Evolutionary conservation across 2,888 invertebrate species (phyloP), one percentile per base, ranked within the genome.

Genomic region (Malthinus seriepunctatus): DNA sequence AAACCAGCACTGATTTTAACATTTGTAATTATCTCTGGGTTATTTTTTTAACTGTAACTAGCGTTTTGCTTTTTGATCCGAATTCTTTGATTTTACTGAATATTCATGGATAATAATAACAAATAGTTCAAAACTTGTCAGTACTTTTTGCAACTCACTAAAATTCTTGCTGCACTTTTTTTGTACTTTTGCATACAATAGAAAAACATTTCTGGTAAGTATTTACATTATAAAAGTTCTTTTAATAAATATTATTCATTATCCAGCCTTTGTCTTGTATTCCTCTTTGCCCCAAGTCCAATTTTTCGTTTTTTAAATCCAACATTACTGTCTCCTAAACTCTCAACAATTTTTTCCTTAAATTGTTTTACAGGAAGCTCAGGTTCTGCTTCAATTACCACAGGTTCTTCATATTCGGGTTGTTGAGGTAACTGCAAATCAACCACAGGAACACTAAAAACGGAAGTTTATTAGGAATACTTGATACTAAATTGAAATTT

Each of bases 261-360:
- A 68, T 85, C 84, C 15, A 83, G 63, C 75, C 89, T 84, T 73
- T 86, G 85, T 56, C 90, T 78, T 58, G 84, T 83, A 72, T 87
- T 89, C 66, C 84, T 82, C 69, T 84, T 87, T 1, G 75, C 71
- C 57, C 79, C 80, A 9, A 68, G 67, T 59, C 80, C 82, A 10
- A 88, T 78, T 78, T 88, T 91, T 56, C 90, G 79, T 71, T 87
- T 89, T 70, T 90, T 91, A 72, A 91, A 92, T 2, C 74, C 75
- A 10, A 76, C 71, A 48, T 75, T 68, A 9, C 71, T 69, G 37
- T 64, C 68, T n/a, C 77, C 82, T 4, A 88, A 76, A 23, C 82
- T 82, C 9, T 82, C 80, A 0, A 87, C 77, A 0, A 81, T 82
- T 71, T 84, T 88, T 69, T 88, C 88, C 67, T 83, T 84, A 69